These are phyloP conservation scores for Perca flavescens DNA, from an alignment of 2,113 vertebrate genomes.

Conservation along the genomic window DNA sequence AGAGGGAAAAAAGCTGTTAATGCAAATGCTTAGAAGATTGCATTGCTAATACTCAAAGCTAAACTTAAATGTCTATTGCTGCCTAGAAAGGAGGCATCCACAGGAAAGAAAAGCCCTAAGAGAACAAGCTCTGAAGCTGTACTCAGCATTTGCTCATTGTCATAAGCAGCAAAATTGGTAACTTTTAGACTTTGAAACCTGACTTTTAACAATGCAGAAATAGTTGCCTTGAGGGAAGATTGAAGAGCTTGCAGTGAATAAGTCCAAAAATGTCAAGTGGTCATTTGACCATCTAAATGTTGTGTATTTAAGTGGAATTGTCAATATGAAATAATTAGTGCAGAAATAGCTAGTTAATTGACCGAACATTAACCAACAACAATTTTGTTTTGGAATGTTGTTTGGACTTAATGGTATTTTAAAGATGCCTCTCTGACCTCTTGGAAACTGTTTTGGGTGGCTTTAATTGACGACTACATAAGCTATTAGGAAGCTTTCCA, in stretches of 20 bases:
- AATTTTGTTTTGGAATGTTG: too few relatives aligned
- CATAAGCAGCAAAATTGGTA: conserved; percentile 11
- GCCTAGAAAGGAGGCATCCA: conserved; percentile 30
- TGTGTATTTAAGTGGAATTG: too few relatives aligned
- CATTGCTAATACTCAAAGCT: conserved; percentile 27
- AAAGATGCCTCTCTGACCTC: not conserved
- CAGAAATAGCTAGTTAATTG: too few relatives aligned
- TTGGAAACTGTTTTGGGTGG: not conserved
- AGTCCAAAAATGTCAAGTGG: not conserved
- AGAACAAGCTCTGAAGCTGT: conserved; percentile 9
- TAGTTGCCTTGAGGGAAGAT: conserved; percentile 2
- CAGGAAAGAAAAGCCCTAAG: conserved; percentile 28
- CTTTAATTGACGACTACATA: not conserved
- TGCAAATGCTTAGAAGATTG: conserved; percentile 45
- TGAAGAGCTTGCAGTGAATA: not conserved
- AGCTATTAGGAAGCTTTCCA: not conserved
- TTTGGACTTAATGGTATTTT: too few relatives aligned
- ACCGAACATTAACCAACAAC: too few relatives aligned
- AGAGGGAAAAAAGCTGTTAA: not conserved
- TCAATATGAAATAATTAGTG: too few relatives aligned
- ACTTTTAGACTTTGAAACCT: conserved; percentile 25
- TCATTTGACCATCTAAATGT: not conserved
- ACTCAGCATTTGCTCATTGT: conserved; percentile 33
- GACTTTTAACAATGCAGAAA: conserved; percentile 35
- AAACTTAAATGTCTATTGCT: conserved; percentile 37